Evolutionary conservation across 2,888 invertebrate genomes (phyloP), one percentile per base, ranked within the genome.

Genomic region (Hyles lineata): DNA sequence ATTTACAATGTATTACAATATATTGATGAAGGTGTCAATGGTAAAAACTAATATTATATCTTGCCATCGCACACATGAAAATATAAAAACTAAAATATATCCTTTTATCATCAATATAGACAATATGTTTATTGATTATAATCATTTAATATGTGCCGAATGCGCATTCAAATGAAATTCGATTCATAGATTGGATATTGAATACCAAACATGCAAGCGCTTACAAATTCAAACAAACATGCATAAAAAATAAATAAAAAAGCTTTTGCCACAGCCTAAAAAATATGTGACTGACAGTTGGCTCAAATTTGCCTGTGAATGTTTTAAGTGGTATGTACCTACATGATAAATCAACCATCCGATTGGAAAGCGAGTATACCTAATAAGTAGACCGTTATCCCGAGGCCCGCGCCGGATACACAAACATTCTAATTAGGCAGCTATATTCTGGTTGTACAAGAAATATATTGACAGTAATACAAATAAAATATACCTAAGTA

Each of bases 361-460:
- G 82, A 85, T 86, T 86, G 80, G 84, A 80, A 84, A 81, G 80
- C 80, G 82, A 86, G 82, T 86, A 83, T 86, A 79, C 79, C 82
- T 85, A 85, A 89, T 86, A 89, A 84, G 81, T 85, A 82, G 85
- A 89, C 92, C 91, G 93, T 91, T 93, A 92, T 82, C 81, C 82
- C 77, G 78, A 75, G 78, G 80, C 87, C 86, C 87, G 88, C 87
- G 87, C 82, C 80, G 78, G 79, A 78, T 80, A 80, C 75, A 75
- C 80, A 83, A 87, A 89, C 82, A 87, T 88, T 89, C 81, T 89
- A 88, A 91, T 90, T 89, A 89, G 86, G 79, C 80, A 78, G 82
- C 79, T 79, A 81, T 85, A 86, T 85, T 86, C 83, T 83, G 87
- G 85, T 80, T 82, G 82, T 80, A 82, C 76, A 77, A 78, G 76